Evolutionary conservation across 2,113 vertebrate species (phyloP).

Genomic region (Corythoichthys intestinalis): DNA sequence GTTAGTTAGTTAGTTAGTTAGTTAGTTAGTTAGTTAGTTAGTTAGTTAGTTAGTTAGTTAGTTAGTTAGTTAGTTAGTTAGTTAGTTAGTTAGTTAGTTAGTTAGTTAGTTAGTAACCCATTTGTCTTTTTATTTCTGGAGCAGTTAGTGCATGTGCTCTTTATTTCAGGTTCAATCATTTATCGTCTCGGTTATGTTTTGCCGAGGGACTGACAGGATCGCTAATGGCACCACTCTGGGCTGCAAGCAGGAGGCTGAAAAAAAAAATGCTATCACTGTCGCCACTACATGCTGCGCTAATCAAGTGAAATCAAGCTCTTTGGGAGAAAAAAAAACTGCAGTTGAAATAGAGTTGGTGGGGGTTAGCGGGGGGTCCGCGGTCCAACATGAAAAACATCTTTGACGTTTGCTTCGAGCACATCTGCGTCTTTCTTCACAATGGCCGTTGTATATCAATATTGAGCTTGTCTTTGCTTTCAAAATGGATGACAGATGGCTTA

Average conservation of each 20-base stretch:
- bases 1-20: too few relatives aligned
- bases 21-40: too few relatives aligned
- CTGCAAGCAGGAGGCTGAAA: constrained; percentile 23
- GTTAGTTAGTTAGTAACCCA: neutral
- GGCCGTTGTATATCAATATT: neutral
- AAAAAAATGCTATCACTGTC: constrained; percentile 23
- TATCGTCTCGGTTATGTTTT: neutral
- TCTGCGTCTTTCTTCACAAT: constrained; percentile 21
- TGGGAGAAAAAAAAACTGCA: constrained; percentile 1
- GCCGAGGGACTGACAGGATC: constrained; percentile 14
- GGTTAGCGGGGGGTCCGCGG: neutral
- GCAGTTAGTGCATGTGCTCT: neutral
- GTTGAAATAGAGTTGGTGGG: constrained; percentile 36
- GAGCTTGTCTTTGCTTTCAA: neutral
- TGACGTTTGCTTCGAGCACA: constrained; percentile 33
- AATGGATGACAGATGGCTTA: neutral
- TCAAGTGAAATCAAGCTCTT: constrained; percentile 42
- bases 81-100: neutral
- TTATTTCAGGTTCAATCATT: neutral
- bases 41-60: too few relatives aligned
- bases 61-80: too few relatives aligned
- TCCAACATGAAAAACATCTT: constrained; percentile 45
- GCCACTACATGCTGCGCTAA: constrained; percentile 39
- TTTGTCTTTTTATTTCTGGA: neutral
- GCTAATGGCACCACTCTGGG: constrained; percentile 26